Percentiles rank a stretch among this genome's conserved stretches.
phyloP scores from a whole-genome alignment of 2,888 invertebrate genomes.

The Biston betularia region DNA sequence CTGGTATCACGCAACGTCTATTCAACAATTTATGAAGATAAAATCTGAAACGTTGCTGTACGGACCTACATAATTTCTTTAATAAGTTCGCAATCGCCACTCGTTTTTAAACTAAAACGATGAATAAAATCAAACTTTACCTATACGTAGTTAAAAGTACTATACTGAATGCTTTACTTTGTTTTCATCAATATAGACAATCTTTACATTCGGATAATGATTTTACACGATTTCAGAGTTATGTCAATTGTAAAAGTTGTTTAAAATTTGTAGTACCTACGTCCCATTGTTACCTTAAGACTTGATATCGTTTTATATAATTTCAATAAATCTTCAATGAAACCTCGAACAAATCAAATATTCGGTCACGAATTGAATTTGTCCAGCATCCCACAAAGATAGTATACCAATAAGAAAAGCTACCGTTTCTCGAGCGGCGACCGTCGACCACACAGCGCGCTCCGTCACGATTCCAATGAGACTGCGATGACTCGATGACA shows the following conservation, averaged over 20 bases:
- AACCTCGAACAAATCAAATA: conserved; percentile 48
- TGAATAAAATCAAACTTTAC: too few relatives aligned
- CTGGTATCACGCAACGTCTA: conserved; percentile 70
- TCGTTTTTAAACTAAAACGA: neutral
- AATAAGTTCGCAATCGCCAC: neutral
- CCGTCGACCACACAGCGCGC: conserved; percentile 75
- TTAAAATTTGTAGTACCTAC: too few relatives aligned
- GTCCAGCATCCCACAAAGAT: conserved; percentile 60
- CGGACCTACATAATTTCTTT: neutral
- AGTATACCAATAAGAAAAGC: conserved; percentile 66
- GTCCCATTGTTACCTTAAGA: too few relatives aligned
- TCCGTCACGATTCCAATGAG: conserved; percentile 82
- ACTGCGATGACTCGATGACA: conserved; percentile 85
- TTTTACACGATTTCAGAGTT: too few relatives aligned
- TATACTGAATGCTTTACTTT: too few relatives aligned
- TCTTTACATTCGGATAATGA: too few relatives aligned
- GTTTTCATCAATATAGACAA: too few relatives aligned
- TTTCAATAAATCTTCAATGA: conserved; percentile 4
- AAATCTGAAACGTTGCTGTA: conserved; percentile 12
- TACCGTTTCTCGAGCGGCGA: conserved; percentile 39
- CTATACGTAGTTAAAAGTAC: too few relatives aligned
- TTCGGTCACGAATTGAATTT: conserved; percentile 65
- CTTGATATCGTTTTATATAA: neutral
- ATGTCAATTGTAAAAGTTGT: too few relatives aligned
- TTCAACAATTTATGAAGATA: conserved; percentile 23